phyloP scores from a whole-genome alignment of 2,113 vertebrate species.

The Callithrix jacchus region DNA sequence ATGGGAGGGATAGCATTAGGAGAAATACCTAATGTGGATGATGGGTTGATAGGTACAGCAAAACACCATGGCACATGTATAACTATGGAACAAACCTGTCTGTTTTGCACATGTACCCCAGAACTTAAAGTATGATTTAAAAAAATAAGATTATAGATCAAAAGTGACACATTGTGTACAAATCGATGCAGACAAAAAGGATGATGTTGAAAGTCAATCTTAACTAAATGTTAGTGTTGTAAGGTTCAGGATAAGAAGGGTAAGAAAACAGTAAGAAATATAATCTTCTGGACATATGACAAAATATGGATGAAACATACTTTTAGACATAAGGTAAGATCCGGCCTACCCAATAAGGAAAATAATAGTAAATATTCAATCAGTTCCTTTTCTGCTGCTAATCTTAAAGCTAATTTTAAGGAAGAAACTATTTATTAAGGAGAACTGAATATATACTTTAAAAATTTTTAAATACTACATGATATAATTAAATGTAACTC shows the following conservation, averaged over 20 bases:
- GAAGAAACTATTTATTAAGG: neutral
- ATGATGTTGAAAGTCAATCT: neutral
- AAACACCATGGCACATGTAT: no score
- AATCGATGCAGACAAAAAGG: neutral
- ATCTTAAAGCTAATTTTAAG: neutral
- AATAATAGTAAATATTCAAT: neutral
- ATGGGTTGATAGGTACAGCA: no score
- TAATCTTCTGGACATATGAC: neutral
- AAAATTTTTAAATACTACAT: neutral
- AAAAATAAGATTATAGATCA: slow-evolving; percentile 12
- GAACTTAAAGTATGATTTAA: neutral
- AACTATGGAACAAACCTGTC: no score
- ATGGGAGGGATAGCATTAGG: no score
- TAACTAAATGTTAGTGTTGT: neutral
- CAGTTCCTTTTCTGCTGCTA: neutral
- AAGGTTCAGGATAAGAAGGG: neutral
- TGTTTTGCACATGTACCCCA: no score
- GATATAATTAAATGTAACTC: neutral
- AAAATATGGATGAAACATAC: neutral
- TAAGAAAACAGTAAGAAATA: slow-evolving; percentile 4
- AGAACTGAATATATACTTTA: neutral
- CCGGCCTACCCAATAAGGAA: neutral
- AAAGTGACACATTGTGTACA: neutral
- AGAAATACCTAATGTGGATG: no score
- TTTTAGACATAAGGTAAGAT: neutral